Evolutionary conservation across 1,140 invertebrate species (phyloP), one percentile per base, ranked within the genome.

Genomic region (Drosophila yakuba): DNA sequence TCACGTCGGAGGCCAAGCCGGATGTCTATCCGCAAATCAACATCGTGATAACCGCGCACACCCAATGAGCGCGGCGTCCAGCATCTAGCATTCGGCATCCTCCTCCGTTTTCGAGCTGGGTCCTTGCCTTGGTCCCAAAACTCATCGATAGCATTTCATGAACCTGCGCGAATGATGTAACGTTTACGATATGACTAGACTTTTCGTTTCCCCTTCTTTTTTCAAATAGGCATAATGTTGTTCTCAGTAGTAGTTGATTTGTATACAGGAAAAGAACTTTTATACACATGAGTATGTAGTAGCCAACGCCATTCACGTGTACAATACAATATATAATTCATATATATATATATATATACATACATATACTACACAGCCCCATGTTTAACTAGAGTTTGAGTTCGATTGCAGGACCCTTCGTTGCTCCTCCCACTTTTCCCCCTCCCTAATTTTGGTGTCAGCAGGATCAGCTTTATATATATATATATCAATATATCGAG

Each of bases 11-110:
- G 43, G 73, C 67, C 39, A 91, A 80, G 58, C 80, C 86, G 36
- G 91, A 92, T 57, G 74, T 81, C 54, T 92, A 80, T 86, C 91
- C 91, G 74, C 91, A 92, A 83, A 91, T 92, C 44, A 92, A 92
- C 62, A 85, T 92, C 83, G 91, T 92, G 91, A 92, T 92, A 92
- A 86, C 83, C 28, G 83, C 88, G 71, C 90, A 85, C 62, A 92
- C 90, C 56, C 90, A 92, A 85, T 92, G 77, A 91, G 57, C 36
- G 43, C 23, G 28, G 45, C 25, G 51, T 25, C 36, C 51, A 45
- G 20, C 38, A 17, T 45, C 54, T 38, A 36, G 17, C 36, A 41
- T 38, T 38, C 17, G 51, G 52, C 17, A 32, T 23, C 32, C 58
- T 63, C 38, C 20, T 52, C 38, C 61, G 62, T 36, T 43, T 51